A percentile compares a stretch with the other conserved stretches of the same genome.
Conservation (phyloP, 1,140 invertebrate genomes). For the Cotesia vestalis region DNA sequence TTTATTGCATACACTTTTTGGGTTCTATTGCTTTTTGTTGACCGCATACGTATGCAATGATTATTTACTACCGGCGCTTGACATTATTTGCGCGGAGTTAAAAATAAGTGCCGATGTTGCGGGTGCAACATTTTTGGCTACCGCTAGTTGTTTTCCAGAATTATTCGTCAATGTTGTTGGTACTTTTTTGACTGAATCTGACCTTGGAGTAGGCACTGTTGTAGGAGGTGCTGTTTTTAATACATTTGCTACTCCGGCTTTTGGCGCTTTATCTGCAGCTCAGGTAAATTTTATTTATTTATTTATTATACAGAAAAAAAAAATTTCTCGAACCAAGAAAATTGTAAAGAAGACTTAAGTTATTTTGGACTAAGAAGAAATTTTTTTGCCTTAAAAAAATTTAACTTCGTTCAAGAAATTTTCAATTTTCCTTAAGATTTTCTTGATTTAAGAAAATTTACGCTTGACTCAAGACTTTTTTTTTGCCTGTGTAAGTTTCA, state of each 20-base stretch:
- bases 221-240: constrained; percentile 91
- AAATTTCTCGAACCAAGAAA: neutral
- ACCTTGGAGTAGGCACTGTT: constrained; percentile 86
- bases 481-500: too few relatives aligned
- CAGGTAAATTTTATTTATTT: constrained; percentile 66
- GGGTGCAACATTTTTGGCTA: constrained; percentile 91
- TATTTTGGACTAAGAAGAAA: too few relatives aligned
- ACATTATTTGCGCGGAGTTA: constrained; percentile 79
- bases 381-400: too few relatives aligned
- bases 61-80: constrained; percentile 84
- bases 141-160: constrained; percentile 89
- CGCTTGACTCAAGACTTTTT: too few relatives aligned
- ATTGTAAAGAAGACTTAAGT: neutral
- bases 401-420: too few relatives aligned
- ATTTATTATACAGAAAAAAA: neutral
- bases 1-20: constrained; percentile 77
- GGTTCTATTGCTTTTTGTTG: constrained; percentile 80
- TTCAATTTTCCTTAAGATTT: too few relatives aligned
- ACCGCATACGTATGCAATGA: constrained; percentile 87
- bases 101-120: constrained; percentile 84
- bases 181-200: constrained; percentile 79
- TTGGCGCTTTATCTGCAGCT: constrained; percentile 80
- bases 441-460: too few relatives aligned
- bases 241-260: constrained; percentile 83
- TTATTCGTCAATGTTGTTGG: constrained; percentile 90